Conservation (phyloP, 1,140 invertebrate species). For the Aphidius gifuensis region DNA sequence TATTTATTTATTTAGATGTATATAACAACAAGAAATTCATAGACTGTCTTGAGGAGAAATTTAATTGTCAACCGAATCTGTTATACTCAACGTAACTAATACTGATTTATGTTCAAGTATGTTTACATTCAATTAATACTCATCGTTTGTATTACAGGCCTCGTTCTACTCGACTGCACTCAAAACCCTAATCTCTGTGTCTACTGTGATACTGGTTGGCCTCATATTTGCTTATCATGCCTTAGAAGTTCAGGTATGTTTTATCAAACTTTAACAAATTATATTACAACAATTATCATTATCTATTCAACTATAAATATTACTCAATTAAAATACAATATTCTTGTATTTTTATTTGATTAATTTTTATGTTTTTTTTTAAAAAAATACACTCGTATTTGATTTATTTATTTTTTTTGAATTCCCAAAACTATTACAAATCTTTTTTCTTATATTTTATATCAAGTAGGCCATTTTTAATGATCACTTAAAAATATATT, state of each 20-base stretch:
- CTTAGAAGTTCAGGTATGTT: conserved; percentile 96
- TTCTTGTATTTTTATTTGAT: too few species aligned
- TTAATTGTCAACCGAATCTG: conserved; percentile 9
- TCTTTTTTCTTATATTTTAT: not conserved
- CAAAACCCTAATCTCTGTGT: conserved; percentile 97
- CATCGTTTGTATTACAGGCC: conserved; percentile 67
- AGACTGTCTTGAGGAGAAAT: not conserved
- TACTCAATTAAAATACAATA: too few species aligned
- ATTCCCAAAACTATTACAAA: not conserved
- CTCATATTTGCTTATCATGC: conserved; percentile 99
- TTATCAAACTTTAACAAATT: conserved; percentile 11
- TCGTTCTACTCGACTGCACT: conserved; percentile 94
- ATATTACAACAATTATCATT: too few species aligned
- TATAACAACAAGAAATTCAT: too few species aligned
- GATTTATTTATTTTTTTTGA: not conserved
- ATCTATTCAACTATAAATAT: not conserved
- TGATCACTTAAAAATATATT: not conserved
- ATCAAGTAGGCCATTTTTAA: not conserved
- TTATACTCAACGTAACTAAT: not conserved
- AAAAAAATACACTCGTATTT: not conserved
- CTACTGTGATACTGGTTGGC: conserved; percentile 96
- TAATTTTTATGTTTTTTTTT: not conserved
- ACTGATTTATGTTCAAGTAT: not conserved
- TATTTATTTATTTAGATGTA: too few species aligned
- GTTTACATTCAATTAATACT: not conserved